These are phyloP conservation scores for Lepus europaeus DNA, from an alignment of 2,113 vertebrate species.

Conservation along the genomic window DNA sequence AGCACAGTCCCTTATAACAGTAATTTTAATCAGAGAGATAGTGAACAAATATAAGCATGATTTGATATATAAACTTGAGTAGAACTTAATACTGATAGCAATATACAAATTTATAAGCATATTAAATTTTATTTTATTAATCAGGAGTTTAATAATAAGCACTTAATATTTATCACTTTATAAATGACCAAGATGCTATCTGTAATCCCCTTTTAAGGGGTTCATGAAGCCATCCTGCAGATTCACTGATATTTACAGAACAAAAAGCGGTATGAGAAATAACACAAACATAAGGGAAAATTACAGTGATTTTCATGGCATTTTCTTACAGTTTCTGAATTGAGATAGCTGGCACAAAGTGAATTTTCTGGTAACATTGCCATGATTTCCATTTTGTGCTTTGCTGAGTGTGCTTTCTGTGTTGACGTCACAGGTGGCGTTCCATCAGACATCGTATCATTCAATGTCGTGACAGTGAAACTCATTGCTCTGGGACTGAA, in stretches of 20 bases:
- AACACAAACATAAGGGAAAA: background rate
- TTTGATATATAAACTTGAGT: background rate
- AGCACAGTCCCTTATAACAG: background rate
- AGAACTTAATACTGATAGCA: background rate
- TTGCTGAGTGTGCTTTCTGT: background rate
- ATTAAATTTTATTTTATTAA: background rate
- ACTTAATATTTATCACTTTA: background rate
- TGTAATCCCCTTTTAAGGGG: background rate
- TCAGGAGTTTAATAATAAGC: background rate
- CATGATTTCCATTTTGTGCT: background rate
- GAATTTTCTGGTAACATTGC: background rate
- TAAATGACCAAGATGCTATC: background rate
- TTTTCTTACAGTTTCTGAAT: background rate
- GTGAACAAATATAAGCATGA: background rate
- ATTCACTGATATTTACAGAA: background rate
- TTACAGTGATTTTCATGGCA: background rate
- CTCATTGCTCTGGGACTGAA: background rate
- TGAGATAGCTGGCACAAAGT: background rate
- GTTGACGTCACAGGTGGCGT: background rate
- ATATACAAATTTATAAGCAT: background rate
- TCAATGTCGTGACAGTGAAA: background rate
- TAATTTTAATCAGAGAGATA: background rate
- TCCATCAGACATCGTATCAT: background rate
- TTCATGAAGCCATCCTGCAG: background rate
- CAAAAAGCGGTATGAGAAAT: background rate